These are phyloP conservation scores for Alosa alosa DNA, from an alignment of 2,113 vertebrate species.

Conservation along the genomic window DNA sequence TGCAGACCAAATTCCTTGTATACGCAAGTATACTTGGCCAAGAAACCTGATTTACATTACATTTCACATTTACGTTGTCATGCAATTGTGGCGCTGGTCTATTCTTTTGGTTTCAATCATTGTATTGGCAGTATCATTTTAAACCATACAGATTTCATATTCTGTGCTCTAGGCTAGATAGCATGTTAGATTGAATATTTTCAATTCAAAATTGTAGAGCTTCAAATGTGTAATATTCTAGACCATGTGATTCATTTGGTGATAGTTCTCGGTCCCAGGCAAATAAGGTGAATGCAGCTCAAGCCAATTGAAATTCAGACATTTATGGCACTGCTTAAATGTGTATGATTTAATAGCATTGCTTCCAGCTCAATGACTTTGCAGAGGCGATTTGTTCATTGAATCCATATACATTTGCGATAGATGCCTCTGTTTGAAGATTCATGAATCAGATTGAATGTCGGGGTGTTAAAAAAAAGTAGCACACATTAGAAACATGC, in stretches of 20 bases:
- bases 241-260: neutral
- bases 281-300: neutral
- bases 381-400: neutral
- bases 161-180: neutral
- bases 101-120: no score
- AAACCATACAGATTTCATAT: neutral
- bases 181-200: neutral
- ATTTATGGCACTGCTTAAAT: slow-evolving; percentile 9
- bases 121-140: no score
- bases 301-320: neutral
- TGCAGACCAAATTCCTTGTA: no score
- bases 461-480: neutral
- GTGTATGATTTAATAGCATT: neutral
- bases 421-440: neutral
- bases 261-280: neutral
- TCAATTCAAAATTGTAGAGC: neutral
- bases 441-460: neutral
- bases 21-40: no score
- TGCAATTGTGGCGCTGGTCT: no score
- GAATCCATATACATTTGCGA: neutral
- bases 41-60: no score
- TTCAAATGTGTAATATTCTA: neutral
- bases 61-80: no score
- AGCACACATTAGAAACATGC: neutral
- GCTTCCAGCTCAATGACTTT: neutral